Evolutionary conservation across 2,113 vertebrate species (phyloP).

Genomic region (Nematolebias whitei): DNA sequence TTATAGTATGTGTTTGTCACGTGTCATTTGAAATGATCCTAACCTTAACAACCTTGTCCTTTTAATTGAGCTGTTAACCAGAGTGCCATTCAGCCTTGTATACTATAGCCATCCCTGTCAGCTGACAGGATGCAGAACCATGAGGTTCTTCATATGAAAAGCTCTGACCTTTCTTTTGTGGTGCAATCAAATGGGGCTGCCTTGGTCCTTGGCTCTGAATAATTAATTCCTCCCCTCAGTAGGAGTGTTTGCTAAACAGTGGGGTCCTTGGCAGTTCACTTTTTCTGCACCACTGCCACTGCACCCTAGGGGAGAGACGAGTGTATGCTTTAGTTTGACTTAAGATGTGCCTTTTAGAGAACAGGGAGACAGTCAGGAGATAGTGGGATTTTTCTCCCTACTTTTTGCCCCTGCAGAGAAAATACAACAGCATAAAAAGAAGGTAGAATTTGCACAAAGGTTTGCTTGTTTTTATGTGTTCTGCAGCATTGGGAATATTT

Average conservation of each 20-base stretch:
- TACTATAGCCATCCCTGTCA: constrained; percentile 46
- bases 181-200: constrained; percentile 77
- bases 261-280: constrained; percentile 84
- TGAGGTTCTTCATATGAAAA: constrained; percentile 70
- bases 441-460: constrained; percentile 38
- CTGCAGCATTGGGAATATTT: constrained; percentile 10
- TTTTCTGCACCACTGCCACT: constrained; percentile 82
- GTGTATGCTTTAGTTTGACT: constrained; percentile 77
- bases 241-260: constrained; percentile 85
- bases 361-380: constrained; percentile 64
- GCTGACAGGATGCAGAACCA: constrained; percentile 58
- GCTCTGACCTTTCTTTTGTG: constrained; percentile 81
- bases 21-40: constrained; percentile 28
- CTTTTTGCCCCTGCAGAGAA: constrained; percentile 14
- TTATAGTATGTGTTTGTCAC: constrained; percentile 29
- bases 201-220: constrained; percentile 82
- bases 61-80: constrained; percentile 68
- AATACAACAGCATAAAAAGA: constrained; percentile 33
- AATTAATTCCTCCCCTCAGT: constrained; percentile 84
- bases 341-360: constrained; percentile 73
- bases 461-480: constrained; percentile 8
- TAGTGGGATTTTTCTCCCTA: constrained; percentile 54
- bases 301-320: constrained; percentile 73
- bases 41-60: constrained; percentile 33
- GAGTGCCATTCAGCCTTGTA: constrained; percentile 34